These are phyloP conservation scores for Grus americana DNA, from an alignment of 2,113 vertebrate species.

Conservation along the genomic window DNA sequence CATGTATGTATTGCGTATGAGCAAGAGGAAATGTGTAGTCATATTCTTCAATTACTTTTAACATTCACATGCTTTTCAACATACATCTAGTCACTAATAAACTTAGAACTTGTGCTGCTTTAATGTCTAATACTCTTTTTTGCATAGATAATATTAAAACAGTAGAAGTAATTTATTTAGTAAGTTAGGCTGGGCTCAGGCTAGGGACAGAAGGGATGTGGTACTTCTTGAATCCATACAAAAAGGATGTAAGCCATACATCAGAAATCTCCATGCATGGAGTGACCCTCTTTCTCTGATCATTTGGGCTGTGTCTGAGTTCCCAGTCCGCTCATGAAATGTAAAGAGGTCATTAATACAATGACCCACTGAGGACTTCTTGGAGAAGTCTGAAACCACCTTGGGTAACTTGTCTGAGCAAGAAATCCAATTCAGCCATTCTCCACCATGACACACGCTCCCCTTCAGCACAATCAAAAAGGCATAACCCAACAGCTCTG, in stretches of 20 bases:
- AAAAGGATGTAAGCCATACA: neutral
- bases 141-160: neutral
- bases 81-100: neutral
- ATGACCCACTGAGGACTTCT: neutral
- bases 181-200: neutral
- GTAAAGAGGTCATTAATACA: neutral
- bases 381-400: neutral
- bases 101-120: neutral
- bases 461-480: neutral
- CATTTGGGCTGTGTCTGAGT: neutral
- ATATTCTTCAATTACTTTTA: neutral
- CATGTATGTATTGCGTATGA: rapidly evolving
- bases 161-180: neutral
- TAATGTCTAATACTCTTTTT: neutral
- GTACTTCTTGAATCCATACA: neutral
- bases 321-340: neutral
- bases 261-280: neutral
- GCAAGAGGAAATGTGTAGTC: neutral
- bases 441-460: neutral
- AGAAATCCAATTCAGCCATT: neutral
- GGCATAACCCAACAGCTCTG: neutral
- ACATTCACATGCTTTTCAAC: neutral
- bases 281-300: neutral
- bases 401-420: neutral
- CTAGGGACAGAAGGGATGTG: neutral